Base-by-base conservation (phyloP, 2,797 vertebrate species). In the Etheostoma nigrum region DNA sequence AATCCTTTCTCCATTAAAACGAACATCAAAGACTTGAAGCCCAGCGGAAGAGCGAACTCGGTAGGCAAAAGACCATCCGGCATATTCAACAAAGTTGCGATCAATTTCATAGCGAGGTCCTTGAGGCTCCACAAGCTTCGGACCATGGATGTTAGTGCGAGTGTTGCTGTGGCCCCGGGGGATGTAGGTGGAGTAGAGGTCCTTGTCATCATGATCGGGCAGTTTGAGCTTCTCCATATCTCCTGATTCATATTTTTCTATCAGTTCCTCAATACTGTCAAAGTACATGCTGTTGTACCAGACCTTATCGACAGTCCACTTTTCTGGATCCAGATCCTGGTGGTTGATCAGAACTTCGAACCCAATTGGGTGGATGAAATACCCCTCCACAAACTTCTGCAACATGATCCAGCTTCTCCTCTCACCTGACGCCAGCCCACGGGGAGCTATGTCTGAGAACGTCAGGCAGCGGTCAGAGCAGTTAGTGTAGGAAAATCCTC, bases 221-320 rank as follows among this genome's bases (percentile, higher is more conserved):
- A 98, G 90, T 23, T 66, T 89, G 0, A 88, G 1, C 8, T 87
- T 91, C 0, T 87, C 60, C 44, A 98, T 83, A 2, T 33, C 53
- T 0, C 97, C 96, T 0, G 12, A 76, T 0, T 93, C 86, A 1
- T 98, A 96, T 60, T 90, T 92, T 64, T 67, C 83, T 0, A 97
- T 93, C 74, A 99, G 86, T 21, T 99, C 96, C 44, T 87, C 91
- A 0, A 95, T 67, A 36, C 93, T 96, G 78, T 91, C 78, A 61
- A 97, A 99, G 82, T 96, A 97, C 19, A 92, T 91, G 44, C 95
- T 94, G 0, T 97, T 96, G 89, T 98, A 99, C 98, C 98, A 99
- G 33, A 99, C 75, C 73, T 82, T 96, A 76, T 94, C 95, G 9
- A 98, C 94, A 0, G 40, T 69, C 98, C 98, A 99, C 57, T 73